A percentile compares a stretch with the other conserved stretches of the same genome.
Conservation (phyloP, 2,797 vertebrate species). For the Diceros bicornis region DNA sequence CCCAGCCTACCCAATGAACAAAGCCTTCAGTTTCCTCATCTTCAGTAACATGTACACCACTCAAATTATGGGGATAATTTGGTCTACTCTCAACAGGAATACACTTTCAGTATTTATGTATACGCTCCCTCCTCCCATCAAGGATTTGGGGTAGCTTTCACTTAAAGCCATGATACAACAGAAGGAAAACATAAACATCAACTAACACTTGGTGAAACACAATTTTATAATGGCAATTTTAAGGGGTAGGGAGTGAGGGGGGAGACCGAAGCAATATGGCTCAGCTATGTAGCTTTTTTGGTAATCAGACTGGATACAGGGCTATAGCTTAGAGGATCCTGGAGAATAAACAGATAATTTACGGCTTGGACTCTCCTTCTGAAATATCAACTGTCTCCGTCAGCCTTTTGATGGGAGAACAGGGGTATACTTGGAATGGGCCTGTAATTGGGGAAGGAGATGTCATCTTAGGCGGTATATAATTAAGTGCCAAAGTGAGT, state of each 20-base stretch:
- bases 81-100: constrained; percentile 36
- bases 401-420: constrained; percentile 50
- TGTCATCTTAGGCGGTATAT: constrained; percentile 70
- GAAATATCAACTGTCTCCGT: constrained; percentile 66
- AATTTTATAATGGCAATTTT: constrained; percentile 23
- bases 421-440: constrained; percentile 51
- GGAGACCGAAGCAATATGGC: background rate
- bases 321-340: constrained; percentile 32
- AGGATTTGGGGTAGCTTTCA: constrained; percentile 20
- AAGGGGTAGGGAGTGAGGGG: background rate
- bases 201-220: constrained; percentile 40
- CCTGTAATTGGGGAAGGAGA: constrained; percentile 72
- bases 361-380: constrained; percentile 48
- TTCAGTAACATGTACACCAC: background rate
- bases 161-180: background rate
- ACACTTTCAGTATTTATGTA: constrained; percentile 12
- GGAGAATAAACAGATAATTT: constrained; percentile 62
- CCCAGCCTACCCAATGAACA: background rate
- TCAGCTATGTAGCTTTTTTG: background rate
- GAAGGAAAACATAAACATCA: constrained; percentile 31
- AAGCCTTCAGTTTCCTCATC: constrained; percentile 18
- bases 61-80: constrained; percentile 13
- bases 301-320: background rate
- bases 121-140: background rate
- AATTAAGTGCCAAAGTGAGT: constrained; percentile 75